Percentiles rank a stretch among this genome's conserved stretches.
Evolutionary conservation across 2,113 vertebrate genomes (phyloP).

Genomic region (Proterorhinus semilunaris): DNA sequence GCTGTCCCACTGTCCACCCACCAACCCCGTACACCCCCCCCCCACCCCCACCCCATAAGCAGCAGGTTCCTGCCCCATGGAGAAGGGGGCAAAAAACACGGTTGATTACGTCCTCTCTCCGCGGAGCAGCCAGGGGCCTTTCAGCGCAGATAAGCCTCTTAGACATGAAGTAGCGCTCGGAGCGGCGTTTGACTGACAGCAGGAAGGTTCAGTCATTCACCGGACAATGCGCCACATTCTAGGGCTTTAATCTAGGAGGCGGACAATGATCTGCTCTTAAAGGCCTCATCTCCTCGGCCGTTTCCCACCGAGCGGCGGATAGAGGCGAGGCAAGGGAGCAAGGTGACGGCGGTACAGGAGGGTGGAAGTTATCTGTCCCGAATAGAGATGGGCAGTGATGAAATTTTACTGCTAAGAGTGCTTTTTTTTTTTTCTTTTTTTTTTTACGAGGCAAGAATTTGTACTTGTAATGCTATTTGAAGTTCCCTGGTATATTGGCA

Average conservation of each 20-base stretch:
- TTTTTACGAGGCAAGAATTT: too few species aligned
- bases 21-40: slow-evolving; percentile 54
- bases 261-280: slow-evolving; percentile 99
- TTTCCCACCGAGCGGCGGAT: slow-evolving; percentile 85
- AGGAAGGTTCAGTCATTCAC: slow-evolving; percentile 99
- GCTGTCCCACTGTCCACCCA: slow-evolving; percentile 85
- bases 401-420: too few species aligned
- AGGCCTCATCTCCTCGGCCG: slow-evolving; percentile 94
- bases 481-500: too few species aligned
- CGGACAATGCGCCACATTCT: slow-evolving; percentile 98
- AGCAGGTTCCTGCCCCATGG: slow-evolving; percentile 97
- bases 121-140: slow-evolving; percentile 97
- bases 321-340: slow-evolving; percentile 74
- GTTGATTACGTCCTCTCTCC: slow-evolving; percentile 99
- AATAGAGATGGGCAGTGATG: not conserved
- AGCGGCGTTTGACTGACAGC: slow-evolving; percentile 99
- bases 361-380: not conserved
- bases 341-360: slow-evolving; percentile 87
- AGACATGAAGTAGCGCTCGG: slow-evolving; percentile 99
- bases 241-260: slow-evolving; percentile 99
- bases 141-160: slow-evolving; percentile 99
- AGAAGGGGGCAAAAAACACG: slow-evolving; percentile 86
- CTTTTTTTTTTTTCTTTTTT: too few species aligned
- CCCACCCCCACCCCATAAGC: slow-evolving; percentile 70
- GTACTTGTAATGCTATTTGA: too few species aligned